Base-by-base conservation (phyloP, 2,888 invertebrate species). In the Papilio demoleus region DNA sequence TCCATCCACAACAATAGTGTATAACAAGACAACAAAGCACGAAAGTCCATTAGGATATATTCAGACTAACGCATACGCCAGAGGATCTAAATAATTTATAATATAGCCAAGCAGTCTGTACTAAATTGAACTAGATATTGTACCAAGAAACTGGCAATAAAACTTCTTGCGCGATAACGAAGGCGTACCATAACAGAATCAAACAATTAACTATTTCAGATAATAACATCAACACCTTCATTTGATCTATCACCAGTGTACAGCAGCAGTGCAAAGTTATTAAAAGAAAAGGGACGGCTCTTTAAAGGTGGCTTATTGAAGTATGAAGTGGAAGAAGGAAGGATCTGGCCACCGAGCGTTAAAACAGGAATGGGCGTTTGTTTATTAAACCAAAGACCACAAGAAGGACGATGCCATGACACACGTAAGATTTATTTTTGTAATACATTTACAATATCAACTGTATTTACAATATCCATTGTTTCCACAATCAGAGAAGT, bases 401-500 rank as follows among this genome's bases (percentile, higher is more conserved):
- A 68, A 1, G 87, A 87, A 73, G 85, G 80, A 0, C 74, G 85
- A 11, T 88, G 88, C 50, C 85, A 87, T 68, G 76, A 81, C 17
- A 73, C 73, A 0, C 81, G 86, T 86, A 60, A 77, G 80, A 45
- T 5, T 11, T 31, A 8, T 22, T 42, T 42, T 17, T 42, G 8
- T 42, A 42, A 42, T 42, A 3, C 17, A 42, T 17, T 9, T 38
- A 4, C 38, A 38, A 14, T 14, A 38, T 38, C n/a, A n/a, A n/a
- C n/a, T 38, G 14, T 38, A 38, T 38, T 38, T 38, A 38, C 12
- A 38, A 38, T 38, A 14, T 14, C 12, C 4, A 6, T 6, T 17
- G 8, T 17, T 17, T 1, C 17, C 12, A 38, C 14, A 38, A 14
- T 9, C 34, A 34, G 34, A 34, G 34, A 34, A 5, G 5, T 12